Evolutionary conservation across 1,140 invertebrate species (phyloP), one percentile per base, ranked within the genome.

Genomic region (Aradophagus sp.): DNA sequence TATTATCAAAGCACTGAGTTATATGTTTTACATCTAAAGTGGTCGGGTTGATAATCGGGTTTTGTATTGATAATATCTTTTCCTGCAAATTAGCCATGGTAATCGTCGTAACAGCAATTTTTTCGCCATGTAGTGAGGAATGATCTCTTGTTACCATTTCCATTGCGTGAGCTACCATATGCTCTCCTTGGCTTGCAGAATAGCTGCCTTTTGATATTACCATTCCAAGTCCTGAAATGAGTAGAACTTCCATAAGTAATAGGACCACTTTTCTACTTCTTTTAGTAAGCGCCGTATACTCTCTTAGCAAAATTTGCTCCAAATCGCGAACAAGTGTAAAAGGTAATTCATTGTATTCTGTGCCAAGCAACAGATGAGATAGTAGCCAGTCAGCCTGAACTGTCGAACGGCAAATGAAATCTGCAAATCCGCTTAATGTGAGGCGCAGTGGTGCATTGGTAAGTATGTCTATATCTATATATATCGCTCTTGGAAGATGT

Each of bases 391-490:
- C 41, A 44, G 41, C 41, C 41, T 44, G 41, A 27, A 44, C 41
- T 44, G 41, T 44, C n/a, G 41, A 44, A 44, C 41, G 41, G n/a
- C 41, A 44, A 44, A 44, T 44, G 41, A 44, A 44, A 44, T 44
- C 41, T 44, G 41, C 41, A 44, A 44, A 44, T 44, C 41, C 41
- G 41, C 41, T 44, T 44, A 44, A 44, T 44, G 41, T 44, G 41
- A 44, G 41, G 41, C 41, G 41, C 41, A 29, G 41, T 44, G 41
- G 41, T 44, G 41, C 41, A 44, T 44, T 44, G 41, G 41, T 11
- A 44, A 44, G 41, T 44, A 44, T 44, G 41, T 44, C 41, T 44
- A 44, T 44, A 44, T 44, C 41, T 44, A 44, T 44, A 44, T 44
- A 44, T 44, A 44, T 11, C n/a, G 41, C 41, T 44, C 41, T 44